Evolutionary conservation across 2,888 invertebrate genomes (phyloP).

Genomic region (Trissonchulus sp.): DNA sequence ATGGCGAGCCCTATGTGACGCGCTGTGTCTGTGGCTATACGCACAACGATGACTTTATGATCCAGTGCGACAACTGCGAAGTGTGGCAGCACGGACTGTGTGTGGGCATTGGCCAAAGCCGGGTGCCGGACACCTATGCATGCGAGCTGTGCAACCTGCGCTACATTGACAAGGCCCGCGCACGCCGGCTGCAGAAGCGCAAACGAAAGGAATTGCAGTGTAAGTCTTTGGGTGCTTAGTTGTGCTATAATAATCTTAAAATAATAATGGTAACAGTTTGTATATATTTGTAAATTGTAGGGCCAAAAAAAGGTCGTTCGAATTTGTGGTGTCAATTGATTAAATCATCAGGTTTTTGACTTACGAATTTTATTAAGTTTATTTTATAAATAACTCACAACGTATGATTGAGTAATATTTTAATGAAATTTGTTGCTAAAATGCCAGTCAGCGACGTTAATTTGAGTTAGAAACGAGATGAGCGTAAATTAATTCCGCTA

Average conservation of each 20-base stretch:
- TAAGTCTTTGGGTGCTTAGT: background rate
- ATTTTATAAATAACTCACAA: too few species aligned
- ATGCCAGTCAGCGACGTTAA: too few species aligned
- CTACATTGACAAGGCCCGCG: conserved; percentile 30
- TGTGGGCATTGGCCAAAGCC: conserved; percentile 28
- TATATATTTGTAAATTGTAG: too few species aligned
- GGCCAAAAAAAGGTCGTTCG: too few species aligned
- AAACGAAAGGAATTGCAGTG: conserved; percentile 20
- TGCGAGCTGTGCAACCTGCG: conserved; percentile 36
- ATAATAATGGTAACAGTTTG: too few species aligned
- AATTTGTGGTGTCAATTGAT: too few species aligned
- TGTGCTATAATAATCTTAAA: background rate
- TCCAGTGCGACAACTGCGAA: conserved; percentile 38
- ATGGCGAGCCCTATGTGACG: conserved; percentile 31
- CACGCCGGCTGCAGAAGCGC: conserved; percentile 27
- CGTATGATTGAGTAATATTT: too few species aligned
- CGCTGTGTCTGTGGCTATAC: conserved; percentile 34
- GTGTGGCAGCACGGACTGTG: conserved; percentile 38
- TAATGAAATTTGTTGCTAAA: too few species aligned
- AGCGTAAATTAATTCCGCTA: too few species aligned
- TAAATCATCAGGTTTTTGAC: too few species aligned
- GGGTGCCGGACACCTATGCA: conserved; percentile 32
- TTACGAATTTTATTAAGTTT: too few species aligned
- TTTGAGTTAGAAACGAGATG: too few species aligned
- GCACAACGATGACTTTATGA: conserved; percentile 39